These are phyloP conservation scores for Lasioglossum villosulum DNA, from an alignment of 2,888 invertebrate genomes.

Conservation along the genomic window DNA sequence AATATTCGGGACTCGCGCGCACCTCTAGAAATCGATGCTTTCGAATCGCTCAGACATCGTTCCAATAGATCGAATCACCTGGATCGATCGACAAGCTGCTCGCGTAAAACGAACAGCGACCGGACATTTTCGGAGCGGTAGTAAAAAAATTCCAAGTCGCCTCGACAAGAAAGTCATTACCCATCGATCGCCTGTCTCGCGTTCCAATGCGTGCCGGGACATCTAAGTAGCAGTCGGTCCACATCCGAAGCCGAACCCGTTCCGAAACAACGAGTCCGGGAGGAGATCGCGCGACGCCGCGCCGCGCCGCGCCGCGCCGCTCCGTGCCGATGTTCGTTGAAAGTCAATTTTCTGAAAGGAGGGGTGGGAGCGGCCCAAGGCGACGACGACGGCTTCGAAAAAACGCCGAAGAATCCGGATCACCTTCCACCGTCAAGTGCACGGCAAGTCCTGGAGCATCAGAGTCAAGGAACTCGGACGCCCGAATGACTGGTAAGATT, in stretches of 20 bases:
- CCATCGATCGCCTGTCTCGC: background rate
- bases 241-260: background rate
- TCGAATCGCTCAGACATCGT: background rate
- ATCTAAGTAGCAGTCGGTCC: background rate
- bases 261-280: background rate
- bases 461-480: slow-evolving; percentile 56
- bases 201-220: background rate
- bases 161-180: background rate
- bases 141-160: background rate
- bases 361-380: background rate
- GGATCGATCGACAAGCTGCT: background rate
- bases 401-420: slow-evolving; percentile 52
- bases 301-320: background rate
- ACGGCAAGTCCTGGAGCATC: slow-evolving; percentile 8
- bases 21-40: background rate
- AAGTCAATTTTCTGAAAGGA: slow-evolving; percentile 10
- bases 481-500: slow-evolving; percentile 40
- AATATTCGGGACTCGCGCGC: too few species aligned
- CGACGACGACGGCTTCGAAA: slow-evolving; percentile 1
- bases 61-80: background rate
- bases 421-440: slow-evolving; percentile 58
- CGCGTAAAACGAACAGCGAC: background rate
- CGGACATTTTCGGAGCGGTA: background rate
- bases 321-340: background rate
- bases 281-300: background rate